These are phyloP conservation scores for Wasmannia auropunctata DNA, from an alignment of 1,140 invertebrate genomes.

Conservation along the genomic window DNA sequence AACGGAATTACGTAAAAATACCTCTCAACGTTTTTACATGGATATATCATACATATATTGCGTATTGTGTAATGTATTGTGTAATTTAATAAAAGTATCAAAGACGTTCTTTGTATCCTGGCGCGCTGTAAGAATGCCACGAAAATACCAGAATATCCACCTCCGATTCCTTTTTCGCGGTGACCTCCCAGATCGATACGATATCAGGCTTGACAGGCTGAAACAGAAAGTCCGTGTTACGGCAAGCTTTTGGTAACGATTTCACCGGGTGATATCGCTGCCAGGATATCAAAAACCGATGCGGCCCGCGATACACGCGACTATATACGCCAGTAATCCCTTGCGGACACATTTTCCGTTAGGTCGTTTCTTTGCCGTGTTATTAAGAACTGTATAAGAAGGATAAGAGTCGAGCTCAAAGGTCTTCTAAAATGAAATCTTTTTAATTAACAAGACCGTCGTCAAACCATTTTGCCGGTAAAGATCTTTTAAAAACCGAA, in stretches of 20 bases:
- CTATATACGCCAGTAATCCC: slow-evolving; percentile 17
- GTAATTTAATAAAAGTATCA: not conserved
- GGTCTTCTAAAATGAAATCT: not conserved
- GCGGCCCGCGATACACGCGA: slow-evolving; percentile 12
- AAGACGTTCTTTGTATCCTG: not conserved
- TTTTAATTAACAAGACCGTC: not conserved
- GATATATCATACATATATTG: not conserved
- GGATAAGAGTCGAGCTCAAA: not conserved
- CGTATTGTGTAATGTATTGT: not conserved
- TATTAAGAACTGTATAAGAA: not conserved
- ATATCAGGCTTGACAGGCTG: slow-evolving; percentile 74
- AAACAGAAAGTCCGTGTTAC: slow-evolving; percentile 73
- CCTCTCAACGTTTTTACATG: not conserved
- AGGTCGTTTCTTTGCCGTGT: not conserved
- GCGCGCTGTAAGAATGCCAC: not conserved
- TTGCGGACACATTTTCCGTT: not conserved
- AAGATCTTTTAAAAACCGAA: not conserved
- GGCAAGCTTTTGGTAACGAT: slow-evolving; percentile 82
- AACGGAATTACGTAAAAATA: not conserved
- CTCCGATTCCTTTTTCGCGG: slow-evolving; percentile 21
- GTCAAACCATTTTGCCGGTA: not conserved
- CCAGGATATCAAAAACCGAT: slow-evolving; percentile 77
- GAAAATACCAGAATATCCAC: not conserved
- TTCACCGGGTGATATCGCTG: slow-evolving; percentile 80
- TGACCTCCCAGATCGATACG: slow-evolving; percentile 74